Conservation (phyloP, 2,888 invertebrate genomes). For the Hypsopygia costalis region DNA sequence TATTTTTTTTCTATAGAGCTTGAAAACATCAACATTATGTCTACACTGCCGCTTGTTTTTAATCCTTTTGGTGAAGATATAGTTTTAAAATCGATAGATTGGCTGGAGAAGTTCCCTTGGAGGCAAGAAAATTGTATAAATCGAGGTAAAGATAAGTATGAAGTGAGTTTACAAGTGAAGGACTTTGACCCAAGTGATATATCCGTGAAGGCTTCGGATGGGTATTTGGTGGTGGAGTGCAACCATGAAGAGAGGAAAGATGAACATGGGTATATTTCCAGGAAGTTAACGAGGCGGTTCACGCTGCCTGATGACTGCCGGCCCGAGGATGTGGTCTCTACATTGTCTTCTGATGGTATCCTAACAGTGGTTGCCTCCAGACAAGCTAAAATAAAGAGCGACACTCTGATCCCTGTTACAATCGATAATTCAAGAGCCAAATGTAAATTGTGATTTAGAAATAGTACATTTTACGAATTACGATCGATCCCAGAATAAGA, state of each 20-base stretch:
- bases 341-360: slow-evolving; percentile 45
- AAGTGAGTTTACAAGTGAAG: slow-evolving; percentile 46
- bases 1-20: no score
- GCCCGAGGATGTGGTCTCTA: slow-evolving; percentile 43
- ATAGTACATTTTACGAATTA: no score
- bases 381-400: slow-evolving; percentile 33
- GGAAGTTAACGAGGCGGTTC: slow-evolving; percentile 50
- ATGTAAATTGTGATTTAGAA: slow-evolving; percentile 39
- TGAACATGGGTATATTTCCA: slow-evolving; percentile 48
- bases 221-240: slow-evolving; percentile 48
- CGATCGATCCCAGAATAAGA: no score
- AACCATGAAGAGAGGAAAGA: slow-evolving; percentile 59
- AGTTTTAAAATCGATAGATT: slow-evolving; percentile 55
- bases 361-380: slow-evolving; percentile 43
- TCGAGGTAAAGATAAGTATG: slow-evolving; percentile 42
- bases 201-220: slow-evolving; percentile 40
- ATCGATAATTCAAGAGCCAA: slow-evolving; percentile 35
- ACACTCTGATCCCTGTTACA: slow-evolving; percentile 51
- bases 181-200: slow-evolving; percentile 54
- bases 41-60: slow-evolving; percentile 8
- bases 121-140: slow-evolving; percentile 42
- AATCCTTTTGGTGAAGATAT: slow-evolving; percentile 54
- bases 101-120: slow-evolving; percentile 61
- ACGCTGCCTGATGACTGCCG: slow-evolving; percentile 46
- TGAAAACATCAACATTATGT: slow-evolving; percentile 3